A percentile compares a stretch with the other conserved stretches of the same genome.
Conservation (phyloP, 2,888 invertebrate species). For the Bombylius major region DNA sequence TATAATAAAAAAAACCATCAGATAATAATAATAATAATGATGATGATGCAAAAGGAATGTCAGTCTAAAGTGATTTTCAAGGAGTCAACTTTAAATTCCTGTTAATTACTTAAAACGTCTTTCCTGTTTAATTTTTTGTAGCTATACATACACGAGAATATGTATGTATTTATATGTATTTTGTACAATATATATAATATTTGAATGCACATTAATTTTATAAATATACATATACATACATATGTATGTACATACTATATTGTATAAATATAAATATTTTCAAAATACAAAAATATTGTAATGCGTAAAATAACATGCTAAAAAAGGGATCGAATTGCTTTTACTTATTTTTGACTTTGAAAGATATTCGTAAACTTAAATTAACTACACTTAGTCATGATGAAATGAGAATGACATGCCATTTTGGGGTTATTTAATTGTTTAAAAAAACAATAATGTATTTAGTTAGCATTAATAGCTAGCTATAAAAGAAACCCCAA, state of each 20-base stretch:
- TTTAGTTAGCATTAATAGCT: too few species aligned
- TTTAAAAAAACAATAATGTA: neutral
- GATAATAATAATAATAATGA: neutral
- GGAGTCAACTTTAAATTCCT: conserved; percentile 8
- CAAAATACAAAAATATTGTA: too few species aligned
- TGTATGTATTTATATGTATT: neutral
- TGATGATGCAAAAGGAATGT: neutral
- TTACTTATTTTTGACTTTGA: neutral
- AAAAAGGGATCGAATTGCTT: neutral
- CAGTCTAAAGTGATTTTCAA: conserved; percentile 1
- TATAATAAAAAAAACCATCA: neutral
- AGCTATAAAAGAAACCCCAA: too few species aligned
- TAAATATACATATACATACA: too few species aligned
- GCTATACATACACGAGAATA: neutral
- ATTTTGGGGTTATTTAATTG: conserved; percentile 17
- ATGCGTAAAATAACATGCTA: too few species aligned
- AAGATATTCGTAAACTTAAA: conserved; percentile 3
- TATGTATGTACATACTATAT: too few species aligned
- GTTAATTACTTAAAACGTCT: conserved; percentile 18
- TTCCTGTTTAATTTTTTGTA: conserved; percentile 2
- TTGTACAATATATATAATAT: too few species aligned
- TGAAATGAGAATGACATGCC: conserved; percentile 20
- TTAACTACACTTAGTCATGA: conserved; percentile 23
- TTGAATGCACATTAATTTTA: too few species aligned
- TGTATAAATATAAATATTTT: neutral